Conservation (phyloP, 2,888 invertebrate species). For the Cataglyphis livida region DNA sequence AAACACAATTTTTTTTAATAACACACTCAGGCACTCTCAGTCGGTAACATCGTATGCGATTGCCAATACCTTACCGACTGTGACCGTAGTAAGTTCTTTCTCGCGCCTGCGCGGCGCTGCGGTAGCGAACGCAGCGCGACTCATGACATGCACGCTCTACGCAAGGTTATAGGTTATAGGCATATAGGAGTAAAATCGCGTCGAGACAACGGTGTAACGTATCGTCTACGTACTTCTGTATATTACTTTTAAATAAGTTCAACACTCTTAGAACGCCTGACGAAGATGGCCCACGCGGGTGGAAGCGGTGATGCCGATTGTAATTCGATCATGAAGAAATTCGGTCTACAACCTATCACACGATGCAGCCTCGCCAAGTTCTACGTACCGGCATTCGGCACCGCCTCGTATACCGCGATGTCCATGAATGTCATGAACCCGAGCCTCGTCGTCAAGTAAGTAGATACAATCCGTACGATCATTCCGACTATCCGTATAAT, state of each 20-base stretch:
- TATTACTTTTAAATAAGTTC: background rate
- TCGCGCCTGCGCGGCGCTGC: background rate
- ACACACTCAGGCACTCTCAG: background rate
- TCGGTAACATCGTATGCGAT: background rate
- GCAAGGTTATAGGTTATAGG: background rate
- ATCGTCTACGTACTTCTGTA: background rate
- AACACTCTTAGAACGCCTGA: constrained; percentile 4
- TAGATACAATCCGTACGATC: background rate
- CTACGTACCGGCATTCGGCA: constrained; percentile 92
- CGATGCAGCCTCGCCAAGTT: constrained; percentile 91
- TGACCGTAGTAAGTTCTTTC: background rate
- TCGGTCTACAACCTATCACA: constrained; percentile 89
- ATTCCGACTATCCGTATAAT: background rate
- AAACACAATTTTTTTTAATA: background rate
- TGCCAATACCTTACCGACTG: background rate
- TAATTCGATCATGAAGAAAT: constrained; percentile 72
- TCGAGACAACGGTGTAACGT: background rate
- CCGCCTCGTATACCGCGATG: constrained; percentile 91
- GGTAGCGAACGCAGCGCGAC: background rate
- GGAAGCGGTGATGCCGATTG: constrained; percentile 67
- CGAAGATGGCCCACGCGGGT: constrained; percentile 74
- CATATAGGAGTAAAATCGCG: background rate
- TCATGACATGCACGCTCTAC: background rate
- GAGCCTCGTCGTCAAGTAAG: constrained; percentile 90
- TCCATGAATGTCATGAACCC: constrained; percentile 95